Evolutionary conservation across 2,113 vertebrate genomes (phyloP).

Genomic region (Pionites leucogaster): DNA sequence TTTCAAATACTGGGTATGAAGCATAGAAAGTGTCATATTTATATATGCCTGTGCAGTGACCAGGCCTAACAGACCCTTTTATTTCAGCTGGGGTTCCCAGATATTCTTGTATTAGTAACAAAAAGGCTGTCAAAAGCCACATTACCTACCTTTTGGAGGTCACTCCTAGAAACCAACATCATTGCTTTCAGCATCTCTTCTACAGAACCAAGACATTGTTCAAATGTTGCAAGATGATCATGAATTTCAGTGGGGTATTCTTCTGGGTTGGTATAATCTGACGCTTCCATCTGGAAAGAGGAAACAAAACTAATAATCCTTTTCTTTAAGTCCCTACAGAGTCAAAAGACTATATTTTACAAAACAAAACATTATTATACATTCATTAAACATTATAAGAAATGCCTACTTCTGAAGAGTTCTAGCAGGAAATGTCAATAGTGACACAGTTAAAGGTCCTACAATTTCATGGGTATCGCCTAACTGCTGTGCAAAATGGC

Average conservation of each 20-base stretch:
- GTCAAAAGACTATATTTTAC: not conserved
- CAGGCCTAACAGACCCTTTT: not conserved
- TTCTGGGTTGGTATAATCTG: conserved; percentile 71
- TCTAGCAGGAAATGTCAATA: not conserved
- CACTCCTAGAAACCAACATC: conserved; percentile 86
- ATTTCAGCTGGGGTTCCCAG: not conserved
- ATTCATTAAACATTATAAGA: not conserved
- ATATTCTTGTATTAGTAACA: not conserved
- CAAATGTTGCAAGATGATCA: conserved; percentile 85
- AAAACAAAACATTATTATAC: not conserved
- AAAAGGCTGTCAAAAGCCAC: not conserved
- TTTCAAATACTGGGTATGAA: not conserved
- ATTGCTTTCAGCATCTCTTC: conserved; percentile 87
- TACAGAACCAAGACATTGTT: conserved; percentile 83
- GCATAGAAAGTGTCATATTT: not conserved
- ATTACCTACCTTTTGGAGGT: conserved; percentile 83
- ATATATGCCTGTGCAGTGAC: not conserved
- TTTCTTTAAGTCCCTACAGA: not conserved
- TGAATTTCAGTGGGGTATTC: conserved; percentile 94
- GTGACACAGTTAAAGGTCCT: not conserved
- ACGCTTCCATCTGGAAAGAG: conserved; percentile 67
- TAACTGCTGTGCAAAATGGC: not conserved
- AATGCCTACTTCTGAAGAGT: not conserved
- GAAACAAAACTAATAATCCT: conserved; percentile 32
- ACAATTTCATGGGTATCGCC: not conserved